A percentile compares a stretch with the other conserved stretches of the same genome.
phyloP scores from a whole-genome alignment of 1,140 invertebrate species.

The Adoxophyes honmai region DNA sequence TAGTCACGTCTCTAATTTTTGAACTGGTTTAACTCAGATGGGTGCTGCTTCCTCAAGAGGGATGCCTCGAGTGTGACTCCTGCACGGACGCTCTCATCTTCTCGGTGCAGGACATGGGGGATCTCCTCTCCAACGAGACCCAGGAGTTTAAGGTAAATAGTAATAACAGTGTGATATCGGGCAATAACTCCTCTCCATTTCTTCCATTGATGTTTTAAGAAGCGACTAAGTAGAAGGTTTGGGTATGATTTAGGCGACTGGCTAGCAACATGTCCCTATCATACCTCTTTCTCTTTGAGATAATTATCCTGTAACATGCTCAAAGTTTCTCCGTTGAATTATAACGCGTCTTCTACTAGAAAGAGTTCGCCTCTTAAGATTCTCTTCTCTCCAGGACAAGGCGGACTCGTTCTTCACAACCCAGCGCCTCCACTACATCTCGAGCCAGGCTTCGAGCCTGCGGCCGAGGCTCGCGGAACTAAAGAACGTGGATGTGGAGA shows the following conservation, averaged over 20 bases:
- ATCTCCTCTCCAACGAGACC: slow-evolving; percentile 50
- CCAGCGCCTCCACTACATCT: slow-evolving; percentile 63
- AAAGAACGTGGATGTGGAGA: slow-evolving; percentile 44
- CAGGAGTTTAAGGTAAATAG: slow-evolving; percentile 60
- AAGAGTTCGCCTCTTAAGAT: not conserved
- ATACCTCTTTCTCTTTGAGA: too few species aligned
- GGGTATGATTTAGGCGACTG: too few species aligned
- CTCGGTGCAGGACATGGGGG: slow-evolving; percentile 86
- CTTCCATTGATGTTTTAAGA: too few species aligned
- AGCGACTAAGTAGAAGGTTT: too few species aligned
- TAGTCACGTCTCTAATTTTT: too few species aligned
- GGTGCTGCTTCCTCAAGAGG: slow-evolving; percentile 82
- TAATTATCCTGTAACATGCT: too few species aligned
- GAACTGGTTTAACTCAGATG: too few species aligned
- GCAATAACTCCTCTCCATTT: too few species aligned
- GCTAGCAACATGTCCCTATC: too few species aligned
- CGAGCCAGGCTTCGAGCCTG: slow-evolving; percentile 52
- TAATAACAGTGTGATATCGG: too few species aligned
- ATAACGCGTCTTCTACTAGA: too few species aligned
- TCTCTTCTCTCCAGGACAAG: slow-evolving; percentile 45
- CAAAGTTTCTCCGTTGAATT: too few species aligned
- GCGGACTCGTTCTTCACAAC: slow-evolving; percentile 70
- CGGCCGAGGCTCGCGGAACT: slow-evolving; percentile 47
- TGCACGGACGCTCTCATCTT: slow-evolving; percentile 93
- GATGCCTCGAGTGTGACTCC: slow-evolving; percentile 90